Evolutionary conservation across 2,797 vertebrate species (phyloP).

Genomic region (Takifugu rubripes): DNA sequence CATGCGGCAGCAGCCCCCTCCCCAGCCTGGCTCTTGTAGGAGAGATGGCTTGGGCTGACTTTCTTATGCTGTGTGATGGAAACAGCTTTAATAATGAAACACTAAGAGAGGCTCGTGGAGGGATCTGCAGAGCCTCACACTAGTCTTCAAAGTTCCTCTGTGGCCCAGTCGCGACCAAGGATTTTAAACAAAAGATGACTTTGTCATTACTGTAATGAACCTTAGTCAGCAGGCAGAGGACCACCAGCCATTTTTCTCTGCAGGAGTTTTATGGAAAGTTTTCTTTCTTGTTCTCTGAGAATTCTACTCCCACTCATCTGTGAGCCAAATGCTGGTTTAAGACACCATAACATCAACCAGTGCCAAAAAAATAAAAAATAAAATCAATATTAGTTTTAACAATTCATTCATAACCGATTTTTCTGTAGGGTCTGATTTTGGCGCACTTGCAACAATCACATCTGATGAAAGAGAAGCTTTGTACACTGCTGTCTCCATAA

Average conservation of each 20-base stretch:
- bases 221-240: slow-evolving; percentile 25
- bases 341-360: neutral
- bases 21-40: slow-evolving; percentile 27
- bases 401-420: slow-evolving; percentile 18
- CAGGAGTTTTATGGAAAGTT: slow-evolving; percentile 15
- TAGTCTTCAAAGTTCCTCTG: slow-evolving; percentile 56
- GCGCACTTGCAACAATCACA: slow-evolving; percentile 3
- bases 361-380: slow-evolving; percentile 10
- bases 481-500: neutral
- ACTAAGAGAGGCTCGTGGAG: slow-evolving; percentile 36
- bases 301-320: neutral
- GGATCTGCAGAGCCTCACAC: slow-evolving; percentile 27
- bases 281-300: slow-evolving; percentile 17
- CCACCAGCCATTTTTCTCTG: slow-evolving; percentile 36
- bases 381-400: slow-evolving; percentile 11
- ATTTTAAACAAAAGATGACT: slow-evolving; percentile 9
- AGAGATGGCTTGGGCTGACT: slow-evolving; percentile 27
- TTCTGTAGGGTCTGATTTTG: neutral
- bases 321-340: slow-evolving; percentile 9
- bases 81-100: slow-evolving; percentile 69
- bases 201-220: slow-evolving; percentile 38
- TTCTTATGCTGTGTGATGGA: slow-evolving; percentile 41
- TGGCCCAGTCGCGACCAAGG: slow-evolving; percentile 16
- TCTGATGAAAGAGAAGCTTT: slow-evolving; percentile 17
- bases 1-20: slow-evolving; percentile 22